Conservation (phyloP, 2,797 vertebrate genomes). For the Sebastes minor region DNA sequence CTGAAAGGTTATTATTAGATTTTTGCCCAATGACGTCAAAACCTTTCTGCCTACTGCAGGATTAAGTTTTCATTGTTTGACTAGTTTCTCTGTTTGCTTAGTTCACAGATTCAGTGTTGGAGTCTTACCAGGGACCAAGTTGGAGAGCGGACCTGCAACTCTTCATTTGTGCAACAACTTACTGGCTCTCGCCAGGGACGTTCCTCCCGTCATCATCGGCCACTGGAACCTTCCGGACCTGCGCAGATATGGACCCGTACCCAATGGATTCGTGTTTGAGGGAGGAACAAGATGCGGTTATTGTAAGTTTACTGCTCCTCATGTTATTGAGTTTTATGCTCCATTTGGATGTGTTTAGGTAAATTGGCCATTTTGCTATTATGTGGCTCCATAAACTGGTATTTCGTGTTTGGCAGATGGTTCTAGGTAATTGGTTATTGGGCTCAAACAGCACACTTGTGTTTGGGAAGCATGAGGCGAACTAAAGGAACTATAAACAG, state of each 20-base stretch:
- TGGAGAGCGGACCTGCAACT: slow-evolving; percentile 92
- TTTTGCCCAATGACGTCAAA: too few species aligned
- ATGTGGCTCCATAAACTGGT: background rate
- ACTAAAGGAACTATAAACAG: background rate
- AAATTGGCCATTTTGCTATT: background rate
- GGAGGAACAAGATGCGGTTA: slow-evolving; percentile 96
- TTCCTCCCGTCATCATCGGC: slow-evolving; percentile 87
- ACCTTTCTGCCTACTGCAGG: too few species aligned
- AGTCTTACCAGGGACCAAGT: slow-evolving; percentile 92
- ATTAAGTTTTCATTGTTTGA: background rate
- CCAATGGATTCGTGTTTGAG: slow-evolving; percentile 95
- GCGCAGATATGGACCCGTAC: slow-evolving; percentile 93
- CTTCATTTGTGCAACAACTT: slow-evolving; percentile 95
- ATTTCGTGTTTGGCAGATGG: background rate
- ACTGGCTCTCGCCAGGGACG: slow-evolving; percentile 88
- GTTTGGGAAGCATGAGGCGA: background rate
- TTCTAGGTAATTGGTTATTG: background rate
- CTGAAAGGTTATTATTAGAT: too few species aligned
- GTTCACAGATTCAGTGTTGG: slow-evolving; percentile 85
- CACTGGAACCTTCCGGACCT: slow-evolving; percentile 96
- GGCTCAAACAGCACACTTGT: background rate
- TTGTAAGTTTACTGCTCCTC: slow-evolving; percentile 86
- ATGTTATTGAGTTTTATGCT: background rate
- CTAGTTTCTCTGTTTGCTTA: slow-evolving; percentile 49
- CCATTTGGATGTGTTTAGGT: background rate